Evolutionary conservation across 2,113 vertebrate genomes (phyloP), one percentile per base, ranked within the genome.

Genomic region (Semicossyphus pulcher): DNA sequence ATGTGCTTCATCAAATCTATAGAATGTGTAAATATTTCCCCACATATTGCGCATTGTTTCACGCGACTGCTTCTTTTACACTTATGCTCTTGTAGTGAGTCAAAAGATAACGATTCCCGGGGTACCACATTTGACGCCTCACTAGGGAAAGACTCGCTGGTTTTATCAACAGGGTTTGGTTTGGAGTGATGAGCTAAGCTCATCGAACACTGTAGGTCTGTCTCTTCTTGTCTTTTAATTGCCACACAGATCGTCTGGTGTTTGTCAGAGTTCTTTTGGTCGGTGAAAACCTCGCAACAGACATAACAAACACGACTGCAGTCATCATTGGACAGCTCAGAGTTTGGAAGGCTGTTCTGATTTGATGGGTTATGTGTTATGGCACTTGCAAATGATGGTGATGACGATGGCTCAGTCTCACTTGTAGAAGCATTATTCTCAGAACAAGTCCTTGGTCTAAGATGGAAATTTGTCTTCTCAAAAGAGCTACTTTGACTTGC

Each of bases 201-300:
- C 15, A 29, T 4, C 23, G 18, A 69, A 48, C n/a, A 48, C 18
- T 26, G 44, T 31, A 32, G 49, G 18, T 62, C 20, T 32, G 21
- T 42, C 29, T 36, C 23, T 7, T 7, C 60, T 20, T 71, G 56
- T 26, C 10, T 10, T 51, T 77, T 52, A 49, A 25, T 18, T 10
- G 26, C 37, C 42, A 18, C 23, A 58, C 71, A 84, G 10, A n/a
- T 61, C 59, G 53, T 76, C 70, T 71, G 64, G 36, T 86, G 80
- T 70, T 83, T 61, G 4, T 67, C 20, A 29, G 62, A 71, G 14
- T 74, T 64, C 32, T 64, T 68, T 21, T 1, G 20, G 39, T 67
- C 59, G 21, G 65, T 71, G 42, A 49, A 76, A 44, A 48, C 57
- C 29, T 72, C 75, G n/a, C 57, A 23, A 49, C 75, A 82, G 5